phyloP scores from a whole-genome alignment of 2,888 invertebrate genomes.

The Caenorhabditis sp. region DNA sequence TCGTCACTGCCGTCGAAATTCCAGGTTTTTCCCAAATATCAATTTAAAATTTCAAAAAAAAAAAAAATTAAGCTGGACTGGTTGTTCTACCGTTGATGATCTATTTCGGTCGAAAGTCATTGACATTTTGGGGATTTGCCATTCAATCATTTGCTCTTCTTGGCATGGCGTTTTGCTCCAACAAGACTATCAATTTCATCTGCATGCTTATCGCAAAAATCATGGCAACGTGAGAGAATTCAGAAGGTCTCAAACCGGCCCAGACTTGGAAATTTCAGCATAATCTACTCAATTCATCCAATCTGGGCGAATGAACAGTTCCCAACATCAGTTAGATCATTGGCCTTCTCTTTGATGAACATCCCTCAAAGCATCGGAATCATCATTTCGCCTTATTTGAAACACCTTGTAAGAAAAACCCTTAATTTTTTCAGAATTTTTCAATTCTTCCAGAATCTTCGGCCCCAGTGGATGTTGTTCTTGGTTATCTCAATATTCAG shows the following conservation, averaged over 20 bases:
- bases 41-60: not conserved
- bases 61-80: conserved; percentile 30
- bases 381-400: conserved; percentile 32
- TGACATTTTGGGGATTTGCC: conserved; percentile 17
- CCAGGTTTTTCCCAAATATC: conserved; percentile 12
- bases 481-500: conserved; percentile 16
- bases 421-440: not conserved
- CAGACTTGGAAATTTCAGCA: conserved; percentile 13
- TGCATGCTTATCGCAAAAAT: conserved; percentile 29
- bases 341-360: conserved; percentile 33
- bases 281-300: conserved; percentile 39
- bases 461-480: conserved; percentile 20
- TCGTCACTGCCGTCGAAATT: conserved; percentile 27
- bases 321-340: conserved; percentile 29
- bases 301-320: conserved; percentile 44
- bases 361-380: conserved; percentile 39
- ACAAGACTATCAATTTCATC: conserved; percentile 5
- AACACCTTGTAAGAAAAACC: conserved; percentile 25
- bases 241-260: not conserved
- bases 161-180: conserved; percentile 1
- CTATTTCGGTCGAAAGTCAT: conserved; percentile 17
- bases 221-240: conserved; percentile 23
- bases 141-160: conserved; percentile 19
- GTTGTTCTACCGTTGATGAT: conserved; percentile 35
- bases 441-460: conserved; percentile 8